Base-by-base conservation (phyloP, 1,140 invertebrate species). In the Cyclina sinensis region DNA sequence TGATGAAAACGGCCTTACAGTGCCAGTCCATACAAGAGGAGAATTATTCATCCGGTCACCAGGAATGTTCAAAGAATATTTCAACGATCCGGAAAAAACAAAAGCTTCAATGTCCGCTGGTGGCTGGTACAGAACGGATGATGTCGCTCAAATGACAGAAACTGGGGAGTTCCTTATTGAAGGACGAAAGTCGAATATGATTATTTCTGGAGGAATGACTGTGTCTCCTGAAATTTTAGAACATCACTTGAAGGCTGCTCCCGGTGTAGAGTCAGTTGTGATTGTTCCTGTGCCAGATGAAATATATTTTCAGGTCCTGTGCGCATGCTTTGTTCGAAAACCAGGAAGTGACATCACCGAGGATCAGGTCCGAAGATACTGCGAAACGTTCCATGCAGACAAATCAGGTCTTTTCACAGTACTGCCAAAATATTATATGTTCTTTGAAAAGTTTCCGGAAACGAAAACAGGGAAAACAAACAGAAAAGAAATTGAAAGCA, bases 21-120 rank as follows among this genome's bases (percentile, higher is more conserved):
- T 76, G 11, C 54, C 57, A 11, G 18, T 86, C 4, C 70, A 79
- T 27, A 83, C 57, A 65, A 9, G 35, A 1, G 89, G 89, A 32
- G 78, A 90, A 27, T 18, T 90, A 7, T 65, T 73, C n/a, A 51
- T 88, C 21, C 62, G 57, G 16, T n/a, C 30, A 35, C 16, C 37
- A 0, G 82, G n/a, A n/a, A 62, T 95, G 37, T 95, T 96, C 87
- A 92, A 93, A 82, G 98, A 97, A 0, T 99, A 99, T 95, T 99
- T 93, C 86, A 94, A 93, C 88, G 91, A 96, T 81, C 92, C 93
- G n/a, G 95, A 95, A 78, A 92, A 94, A 74, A 96, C 95, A 3
- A 89, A 88, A 39, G 92, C 95, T 74, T 91, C 89, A 3, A 54
- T 96, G 11, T 95, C 96, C 70, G 68, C 80, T 0, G 95, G 96